These are phyloP conservation scores for Macropus fuliginosus DNA, from an alignment of 2,797 vertebrate species.

Conservation along the genomic window DNA sequence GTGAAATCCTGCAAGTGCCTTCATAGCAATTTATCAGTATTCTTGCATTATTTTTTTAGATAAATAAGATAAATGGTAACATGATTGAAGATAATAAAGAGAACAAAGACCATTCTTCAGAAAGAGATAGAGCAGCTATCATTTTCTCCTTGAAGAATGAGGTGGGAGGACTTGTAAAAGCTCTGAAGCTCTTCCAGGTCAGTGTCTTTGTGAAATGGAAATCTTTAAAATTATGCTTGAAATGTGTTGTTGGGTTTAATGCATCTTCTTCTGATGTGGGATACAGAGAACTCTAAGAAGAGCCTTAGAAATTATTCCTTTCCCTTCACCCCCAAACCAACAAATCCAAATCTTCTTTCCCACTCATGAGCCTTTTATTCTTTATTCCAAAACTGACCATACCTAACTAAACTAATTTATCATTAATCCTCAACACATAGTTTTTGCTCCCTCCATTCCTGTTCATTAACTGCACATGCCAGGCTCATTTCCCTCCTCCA, in stretches of 20 bases:
- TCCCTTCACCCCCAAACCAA: not conserved
- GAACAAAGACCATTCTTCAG: slow-evolving; percentile 89
- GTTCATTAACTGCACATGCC: not conserved
- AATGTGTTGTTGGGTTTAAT: not conserved
- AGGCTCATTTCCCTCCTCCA: not conserved
- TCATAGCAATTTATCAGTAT: slow-evolving; percentile 5
- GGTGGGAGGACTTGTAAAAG: slow-evolving; percentile 96
- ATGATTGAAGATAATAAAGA: slow-evolving; percentile 96
- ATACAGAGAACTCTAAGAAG: slow-evolving; percentile 37
- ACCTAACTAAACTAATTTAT: not conserved
- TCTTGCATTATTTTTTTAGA: slow-evolving; percentile 81
- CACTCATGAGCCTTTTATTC: not conserved
- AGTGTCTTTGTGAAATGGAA: slow-evolving; percentile 27
- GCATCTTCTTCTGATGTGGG: slow-evolving; percentile 9
- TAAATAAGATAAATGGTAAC: slow-evolving; percentile 90
- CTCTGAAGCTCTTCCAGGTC: slow-evolving; percentile 97
- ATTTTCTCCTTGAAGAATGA: slow-evolving; percentile 99
- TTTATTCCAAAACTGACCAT: not conserved
- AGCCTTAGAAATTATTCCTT: slow-evolving; percentile 15
- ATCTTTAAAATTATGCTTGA: slow-evolving; percentile 14
- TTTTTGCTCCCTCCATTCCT: slow-evolving; percentile 1
- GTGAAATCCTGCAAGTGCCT: not conserved
- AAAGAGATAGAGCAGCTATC: slow-evolving; percentile 91
- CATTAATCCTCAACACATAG: not conserved
- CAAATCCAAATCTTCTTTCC: not conserved